Conservation (phyloP, 1,140 invertebrate genomes). For the Oscheius sp. region DNA sequence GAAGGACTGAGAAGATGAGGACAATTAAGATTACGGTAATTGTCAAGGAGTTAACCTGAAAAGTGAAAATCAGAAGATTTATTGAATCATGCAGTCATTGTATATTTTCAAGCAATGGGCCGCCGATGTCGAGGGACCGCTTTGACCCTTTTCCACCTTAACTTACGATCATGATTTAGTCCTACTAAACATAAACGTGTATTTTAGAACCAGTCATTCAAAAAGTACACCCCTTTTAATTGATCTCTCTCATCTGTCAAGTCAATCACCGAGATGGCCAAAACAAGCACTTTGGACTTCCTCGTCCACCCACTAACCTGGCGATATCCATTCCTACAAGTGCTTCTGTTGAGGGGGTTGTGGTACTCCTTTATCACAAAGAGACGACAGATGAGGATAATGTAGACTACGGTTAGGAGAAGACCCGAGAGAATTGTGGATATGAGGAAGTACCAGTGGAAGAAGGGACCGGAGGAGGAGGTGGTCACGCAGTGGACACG, state of each 20-base stretch:
- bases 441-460: conserved; percentile 27
- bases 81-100: too few species aligned
- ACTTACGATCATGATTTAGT: too few species aligned
- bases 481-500: conserved; percentile 33
- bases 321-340: conserved; percentile 1
- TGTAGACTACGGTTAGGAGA: conserved; percentile 7
- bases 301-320: conserved; percentile 3
- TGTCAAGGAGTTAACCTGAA: conserved; percentile 29
- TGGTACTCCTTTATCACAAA: conserved; percentile 15
- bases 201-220: too few species aligned
- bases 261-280: too few species aligned
- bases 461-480: conserved; percentile 18
- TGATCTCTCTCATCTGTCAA: too few species aligned
- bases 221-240: too few species aligned
- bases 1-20: conserved; percentile 25
- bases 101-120: too few species aligned
- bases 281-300: too few species aligned
- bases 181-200: too few species aligned
- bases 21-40: conserved; percentile 24
- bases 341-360: not conserved
- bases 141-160: not conserved
- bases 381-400: conserved; percentile 20
- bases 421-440: conserved; percentile 17
- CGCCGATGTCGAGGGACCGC: too few species aligned
- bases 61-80: not conserved